phyloP scores from a whole-genome alignment of 1,140 invertebrate species.

The Oryzaephilus surinamensis region DNA sequence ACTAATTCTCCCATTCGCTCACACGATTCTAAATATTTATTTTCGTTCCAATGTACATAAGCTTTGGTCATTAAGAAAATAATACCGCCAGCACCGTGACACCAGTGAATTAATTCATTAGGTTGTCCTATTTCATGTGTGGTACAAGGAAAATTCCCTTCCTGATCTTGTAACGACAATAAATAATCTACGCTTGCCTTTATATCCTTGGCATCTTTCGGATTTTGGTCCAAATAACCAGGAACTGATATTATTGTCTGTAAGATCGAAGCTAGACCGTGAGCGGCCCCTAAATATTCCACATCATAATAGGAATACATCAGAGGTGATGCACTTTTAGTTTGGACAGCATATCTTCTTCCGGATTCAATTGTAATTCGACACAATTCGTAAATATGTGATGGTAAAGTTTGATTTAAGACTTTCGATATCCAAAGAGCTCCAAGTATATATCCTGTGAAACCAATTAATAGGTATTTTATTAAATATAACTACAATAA shows the following conservation, averaged over 20 bases:
- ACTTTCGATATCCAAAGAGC: conserved; percentile 57
- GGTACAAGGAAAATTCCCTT: conserved; percentile 61
- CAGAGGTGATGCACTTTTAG: conserved; percentile 53
- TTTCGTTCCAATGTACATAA: conserved; percentile 61
- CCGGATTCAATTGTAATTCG: conserved; percentile 59
- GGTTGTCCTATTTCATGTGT: conserved; percentile 53
- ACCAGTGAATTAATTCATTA: conserved; percentile 77
- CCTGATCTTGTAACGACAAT: conserved; percentile 42
- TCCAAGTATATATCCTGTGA: conserved; percentile 60
- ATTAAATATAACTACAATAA: no score
- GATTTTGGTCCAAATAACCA: conserved; percentile 45
- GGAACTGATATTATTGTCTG: conserved; percentile 54
- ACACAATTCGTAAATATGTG: conserved; percentile 52
- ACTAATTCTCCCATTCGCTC: conserved; percentile 59
- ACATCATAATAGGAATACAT: conserved; percentile 79
- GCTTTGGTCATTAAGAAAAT: conserved; percentile 75
- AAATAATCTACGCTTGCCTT: conserved; percentile 50
- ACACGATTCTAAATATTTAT: conserved; percentile 61
- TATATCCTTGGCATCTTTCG: conserved; percentile 42
- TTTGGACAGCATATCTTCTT: conserved; percentile 47
- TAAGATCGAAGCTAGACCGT: conserved; percentile 57
- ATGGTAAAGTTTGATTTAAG: conserved; percentile 42
- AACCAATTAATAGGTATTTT: conserved; percentile 1
- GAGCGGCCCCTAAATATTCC: conserved; percentile 77
- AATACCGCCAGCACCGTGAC: conserved; percentile 73